A percentile compares a stretch with the other conserved stretches of the same genome.
These are phyloP conservation scores for Rhingia rostrata DNA, from an alignment of 2,888 invertebrate species.

Conservation along the genomic window DNA sequence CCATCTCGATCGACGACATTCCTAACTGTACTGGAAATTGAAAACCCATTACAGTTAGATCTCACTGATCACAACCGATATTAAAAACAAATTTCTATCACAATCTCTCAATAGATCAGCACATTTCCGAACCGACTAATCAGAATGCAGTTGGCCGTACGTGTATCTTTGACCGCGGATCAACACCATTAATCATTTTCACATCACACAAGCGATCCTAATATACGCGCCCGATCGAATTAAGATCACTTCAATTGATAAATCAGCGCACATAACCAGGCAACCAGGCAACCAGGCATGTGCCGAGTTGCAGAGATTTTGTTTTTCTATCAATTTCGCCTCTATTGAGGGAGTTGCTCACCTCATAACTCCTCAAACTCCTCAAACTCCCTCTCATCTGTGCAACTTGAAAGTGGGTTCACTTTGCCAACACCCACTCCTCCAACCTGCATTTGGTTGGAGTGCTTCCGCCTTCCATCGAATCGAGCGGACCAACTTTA, in stretches of 20 bases:
- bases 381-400: constrained; percentile 44
- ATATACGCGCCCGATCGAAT: constrained; percentile 63
- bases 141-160: constrained; percentile 35
- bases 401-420: constrained; percentile 53
- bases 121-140: not conserved
- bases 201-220: constrained; percentile 70
- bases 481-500: constrained; percentile 18
- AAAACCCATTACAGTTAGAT: not conserved
- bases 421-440: constrained; percentile 64
- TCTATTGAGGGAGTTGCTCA: constrained; percentile 55
- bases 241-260: constrained; percentile 73
- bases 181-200: constrained; percentile 66
- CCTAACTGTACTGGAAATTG: not conserved
- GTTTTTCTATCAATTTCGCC: constrained; percentile 37
- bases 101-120: constrained; percentile 25
- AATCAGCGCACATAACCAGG: constrained; percentile 57
- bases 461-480: constrained; percentile 67
- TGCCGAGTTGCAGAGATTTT: constrained; percentile 1
- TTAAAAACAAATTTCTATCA: constrained; percentile 43
- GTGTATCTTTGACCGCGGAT: constrained; percentile 52
- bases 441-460: constrained; percentile 52
- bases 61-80: constrained; percentile 22
- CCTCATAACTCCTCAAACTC: constrained; percentile 28
- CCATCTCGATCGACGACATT: not conserved
- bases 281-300: constrained; percentile 15